Evolutionary conservation across 2,113 vertebrate genomes (phyloP).

Genomic region (Phaethon lepturus): DNA sequence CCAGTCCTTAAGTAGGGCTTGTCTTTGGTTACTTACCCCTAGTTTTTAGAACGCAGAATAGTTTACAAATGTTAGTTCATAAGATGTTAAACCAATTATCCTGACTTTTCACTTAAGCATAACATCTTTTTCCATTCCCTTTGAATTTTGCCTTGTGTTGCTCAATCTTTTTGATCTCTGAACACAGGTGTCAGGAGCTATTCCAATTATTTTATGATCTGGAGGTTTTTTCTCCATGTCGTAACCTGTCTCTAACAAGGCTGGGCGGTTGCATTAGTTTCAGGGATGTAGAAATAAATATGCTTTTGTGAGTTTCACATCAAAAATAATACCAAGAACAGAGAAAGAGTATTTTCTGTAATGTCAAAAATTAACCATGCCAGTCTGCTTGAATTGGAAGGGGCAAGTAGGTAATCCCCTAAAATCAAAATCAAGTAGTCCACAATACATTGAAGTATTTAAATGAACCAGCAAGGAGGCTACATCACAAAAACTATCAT

Average conservation of each 20-base stretch:
- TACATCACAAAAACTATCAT: not conserved
- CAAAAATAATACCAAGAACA: not conserved
- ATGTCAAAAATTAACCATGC: not conserved
- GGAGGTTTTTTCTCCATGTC: not conserved
- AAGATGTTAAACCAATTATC: not conserved
- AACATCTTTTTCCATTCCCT: not conserved
- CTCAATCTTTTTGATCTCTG: not conserved
- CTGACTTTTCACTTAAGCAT: not conserved
- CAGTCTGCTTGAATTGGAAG: not conserved
- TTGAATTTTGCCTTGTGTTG: not conserved
- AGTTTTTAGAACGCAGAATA: not conserved
- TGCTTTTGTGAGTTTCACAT: not conserved
- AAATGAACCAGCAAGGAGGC: not conserved
- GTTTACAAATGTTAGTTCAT: not conserved
- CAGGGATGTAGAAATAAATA: not conserved
- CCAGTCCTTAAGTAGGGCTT: not conserved
- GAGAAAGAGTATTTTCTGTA: not conserved
- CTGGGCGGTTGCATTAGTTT: not conserved
- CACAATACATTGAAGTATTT: not conserved
- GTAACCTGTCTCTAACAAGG: not conserved
- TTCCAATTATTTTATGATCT: not conserved
- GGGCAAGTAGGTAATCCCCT: not conserved
- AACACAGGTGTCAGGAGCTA: not conserved
- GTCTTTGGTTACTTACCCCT: rapidly evolving
- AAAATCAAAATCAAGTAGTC: not conserved